Base-by-base conservation (phyloP, 2,888 invertebrate genomes). In the Noctua janthe region DNA sequence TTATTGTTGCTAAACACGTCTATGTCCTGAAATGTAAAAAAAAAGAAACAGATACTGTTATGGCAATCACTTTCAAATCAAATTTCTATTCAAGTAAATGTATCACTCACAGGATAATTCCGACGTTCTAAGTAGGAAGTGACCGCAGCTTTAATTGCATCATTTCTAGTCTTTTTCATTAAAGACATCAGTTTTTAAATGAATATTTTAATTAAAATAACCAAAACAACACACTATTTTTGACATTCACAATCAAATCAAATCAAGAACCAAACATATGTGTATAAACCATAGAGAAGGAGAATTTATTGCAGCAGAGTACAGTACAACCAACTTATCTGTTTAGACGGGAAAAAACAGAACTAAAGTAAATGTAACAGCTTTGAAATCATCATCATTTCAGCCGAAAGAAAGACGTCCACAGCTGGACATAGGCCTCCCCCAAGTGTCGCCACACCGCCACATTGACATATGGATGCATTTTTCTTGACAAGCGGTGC, bases 51-150 rank as follows among this genome's bases (percentile, higher is more conserved):
- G 35, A 8, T 72, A 59, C 23, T 23, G 56, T 17, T 13, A 43
- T 0, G 43, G 10, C 20, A 23, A 49, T 7, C 2, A 59, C 15
- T 23, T 54, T 67, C 39, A 23, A 2, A 69, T 13, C n/a, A 47
- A 29, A 80, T 49, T 75, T 29, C 1, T 1, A 77, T 39, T 51
- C 15, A 6, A 2, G 5, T 13, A 47, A 71, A 43, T 54, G 1
- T 64, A 51, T 39, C 75, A 93, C 95, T 94, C 94, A 97, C 98
- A 89, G 98, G 97, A 93, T 98, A 98, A 91, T 98, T 98, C 74
- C 98, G 97, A 82, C 98, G 97, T 94, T 98, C 98, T 91, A 98
- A 96, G 95, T 98, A 98, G 84, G 97, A 97, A 91, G 97, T 97
- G 90, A 98, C 97, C 84, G 97, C 98, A 87, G 97, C 97, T 93